These are phyloP conservation scores for Aldabrachelys gigantea DNA, from an alignment of 2,113 vertebrate genomes.

Conservation along the genomic window DNA sequence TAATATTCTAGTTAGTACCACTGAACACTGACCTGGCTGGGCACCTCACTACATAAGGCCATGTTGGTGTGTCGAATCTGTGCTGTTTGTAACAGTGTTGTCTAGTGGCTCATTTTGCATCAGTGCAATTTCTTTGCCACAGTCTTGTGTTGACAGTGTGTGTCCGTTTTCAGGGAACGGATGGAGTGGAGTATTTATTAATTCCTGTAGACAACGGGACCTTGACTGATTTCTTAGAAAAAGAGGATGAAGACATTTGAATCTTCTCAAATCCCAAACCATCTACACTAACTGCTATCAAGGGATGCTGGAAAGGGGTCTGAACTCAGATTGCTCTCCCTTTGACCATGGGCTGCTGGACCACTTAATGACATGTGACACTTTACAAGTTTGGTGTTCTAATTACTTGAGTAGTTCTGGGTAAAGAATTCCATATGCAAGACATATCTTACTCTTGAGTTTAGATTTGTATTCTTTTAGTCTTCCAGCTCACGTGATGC, in stretches of 20 bases:
- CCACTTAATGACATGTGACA: conserved; percentile 4
- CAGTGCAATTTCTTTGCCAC: neutral
- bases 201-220: conserved; percentile 90
- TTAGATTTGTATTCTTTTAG: conserved; percentile 47
- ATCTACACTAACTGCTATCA: neutral
- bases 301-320: conserved; percentile 18
- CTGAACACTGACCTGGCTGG: neutral
- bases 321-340: neutral
- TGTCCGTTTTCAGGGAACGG: conserved; percentile 85
- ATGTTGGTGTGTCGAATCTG: neutral
- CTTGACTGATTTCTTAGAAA: conserved; percentile 90
- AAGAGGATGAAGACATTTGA: conserved; percentile 83
- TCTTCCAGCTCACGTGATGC: conserved; percentile 43
- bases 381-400: neutral
- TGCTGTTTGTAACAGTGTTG: neutral
- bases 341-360: conserved; percentile 37
- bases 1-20: neutral
- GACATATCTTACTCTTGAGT: neutral
- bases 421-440: neutral
- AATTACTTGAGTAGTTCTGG: conserved; percentile 35
- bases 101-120: neutral
- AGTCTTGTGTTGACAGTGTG: neutral
- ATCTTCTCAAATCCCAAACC: neutral
- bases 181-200: conserved; percentile 93
- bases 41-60: neutral